A percentile compares a stretch with the other conserved stretches of the same genome.
These are phyloP conservation scores for Lobophora halterata DNA, from an alignment of 2,888 invertebrate species.

Conservation along the genomic window DNA sequence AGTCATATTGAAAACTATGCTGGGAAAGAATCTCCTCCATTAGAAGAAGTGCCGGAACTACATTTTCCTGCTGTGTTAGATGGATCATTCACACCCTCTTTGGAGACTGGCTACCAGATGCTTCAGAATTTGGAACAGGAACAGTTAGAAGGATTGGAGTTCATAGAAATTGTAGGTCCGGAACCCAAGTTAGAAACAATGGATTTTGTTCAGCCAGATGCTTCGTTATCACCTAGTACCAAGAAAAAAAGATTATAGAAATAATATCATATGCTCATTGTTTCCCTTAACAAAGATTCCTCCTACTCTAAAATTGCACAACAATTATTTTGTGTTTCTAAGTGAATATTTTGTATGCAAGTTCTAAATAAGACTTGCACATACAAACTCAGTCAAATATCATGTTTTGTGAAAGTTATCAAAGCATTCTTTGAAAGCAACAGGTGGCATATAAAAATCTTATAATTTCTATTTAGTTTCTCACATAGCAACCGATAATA, in stretches of 20 bases:
- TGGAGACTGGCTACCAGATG: conserved; percentile 85
- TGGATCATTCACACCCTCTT: conserved; percentile 77
- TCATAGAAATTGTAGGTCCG: conserved; percentile 65
- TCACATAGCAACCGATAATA: no score
- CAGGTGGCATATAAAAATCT: no score
- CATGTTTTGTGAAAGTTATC: no score
- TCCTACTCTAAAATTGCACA: no score
- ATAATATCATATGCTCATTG: conserved; percentile 25
- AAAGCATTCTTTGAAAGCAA: no score
- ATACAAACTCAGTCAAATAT: no score
- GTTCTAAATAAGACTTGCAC: no score
- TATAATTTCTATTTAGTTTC: no score
- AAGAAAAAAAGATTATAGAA: conserved; percentile 69
- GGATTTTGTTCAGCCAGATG: conserved; percentile 66
- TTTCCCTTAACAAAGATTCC: conserved; percentile 11
- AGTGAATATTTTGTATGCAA: no score
- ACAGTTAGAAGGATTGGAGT: conserved; percentile 67
- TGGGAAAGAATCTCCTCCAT: conserved; percentile 59
- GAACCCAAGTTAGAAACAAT: conserved; percentile 70
- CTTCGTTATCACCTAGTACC: conserved; percentile 60
- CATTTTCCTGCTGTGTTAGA: conserved; percentile 77
- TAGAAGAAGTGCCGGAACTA: conserved; percentile 77
- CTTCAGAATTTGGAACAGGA: conserved; percentile 83
- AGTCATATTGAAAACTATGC: conserved; percentile 58
- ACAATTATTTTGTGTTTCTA: no score